A percentile compares a stretch with the other conserved stretches of the same genome.
Evolutionary conservation across 1,140 invertebrate species (phyloP).

Genomic region (Aplysia californica): DNA sequence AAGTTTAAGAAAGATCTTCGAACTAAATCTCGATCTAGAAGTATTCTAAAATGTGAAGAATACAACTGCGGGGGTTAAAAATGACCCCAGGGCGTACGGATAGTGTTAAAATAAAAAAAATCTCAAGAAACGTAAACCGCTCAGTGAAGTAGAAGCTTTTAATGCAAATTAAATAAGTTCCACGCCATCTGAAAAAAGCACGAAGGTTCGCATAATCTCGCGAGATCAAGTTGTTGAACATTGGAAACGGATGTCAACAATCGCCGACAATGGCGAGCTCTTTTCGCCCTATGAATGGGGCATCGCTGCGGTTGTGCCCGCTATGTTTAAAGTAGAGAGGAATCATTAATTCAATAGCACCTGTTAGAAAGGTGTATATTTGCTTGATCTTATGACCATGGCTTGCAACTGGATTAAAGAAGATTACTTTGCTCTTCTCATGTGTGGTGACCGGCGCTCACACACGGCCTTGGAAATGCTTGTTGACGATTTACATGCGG

Average conservation of each 20-base stretch:
- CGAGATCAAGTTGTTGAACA: background rate
- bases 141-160: too few species aligned
- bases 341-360: background rate
- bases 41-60: too few species aligned
- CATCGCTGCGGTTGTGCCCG: background rate
- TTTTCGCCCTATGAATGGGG: background rate
- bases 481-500: conserved; percentile 64
- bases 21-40: too few species aligned
- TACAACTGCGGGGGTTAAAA: too few species aligned
- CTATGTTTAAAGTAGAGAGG: background rate
- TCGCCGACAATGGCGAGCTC: background rate
- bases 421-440: conserved; percentile 60
- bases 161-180: too few species aligned
- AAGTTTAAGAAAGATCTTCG: too few species aligned
- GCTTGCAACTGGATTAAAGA: conserved; percentile 58
- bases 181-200: too few species aligned
- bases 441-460: conserved; percentile 48
- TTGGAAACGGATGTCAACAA: conserved; percentile 47
- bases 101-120: too few species aligned
- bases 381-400: conserved; percentile 31
- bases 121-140: too few species aligned
- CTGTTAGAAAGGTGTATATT: background rate
- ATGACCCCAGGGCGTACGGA: too few species aligned
- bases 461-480: conserved; percentile 60
- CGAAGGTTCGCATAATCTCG: too few species aligned